Evolutionary conservation across 2,888 invertebrate genomes (phyloP).

Genomic region (Uloborus plumipes): DNA sequence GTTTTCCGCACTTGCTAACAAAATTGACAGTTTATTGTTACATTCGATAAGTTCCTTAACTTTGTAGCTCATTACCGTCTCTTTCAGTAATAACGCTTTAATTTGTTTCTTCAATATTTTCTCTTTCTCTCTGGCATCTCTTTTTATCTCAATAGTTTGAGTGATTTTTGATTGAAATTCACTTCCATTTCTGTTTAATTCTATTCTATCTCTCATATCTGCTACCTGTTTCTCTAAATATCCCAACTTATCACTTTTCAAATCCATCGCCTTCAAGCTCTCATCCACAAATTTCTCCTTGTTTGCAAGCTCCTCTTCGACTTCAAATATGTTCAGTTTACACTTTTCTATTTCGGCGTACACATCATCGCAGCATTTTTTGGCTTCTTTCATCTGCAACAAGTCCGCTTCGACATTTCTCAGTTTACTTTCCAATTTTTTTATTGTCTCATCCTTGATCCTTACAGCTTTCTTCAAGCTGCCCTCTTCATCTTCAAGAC

Average conservation of each 20-base stretch:
- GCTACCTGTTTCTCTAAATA: neutral
- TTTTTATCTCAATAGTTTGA: no score
- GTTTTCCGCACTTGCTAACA: neutral
- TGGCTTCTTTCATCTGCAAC: neutral
- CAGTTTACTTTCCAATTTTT: neutral
- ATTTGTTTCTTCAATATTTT: neutral
- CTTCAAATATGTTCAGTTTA: conserved; percentile 28
- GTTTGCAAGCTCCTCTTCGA: conserved; percentile 37
- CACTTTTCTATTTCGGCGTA: conserved; percentile 19
- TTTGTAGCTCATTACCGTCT: neutral
- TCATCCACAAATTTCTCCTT: conserved; percentile 31
- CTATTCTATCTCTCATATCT: neutral
- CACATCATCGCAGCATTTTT: neutral
- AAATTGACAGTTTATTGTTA: neutral
- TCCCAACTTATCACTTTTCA: neutral
- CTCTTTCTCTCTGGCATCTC: neutral
- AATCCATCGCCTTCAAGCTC: neutral
- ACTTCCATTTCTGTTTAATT: neutral
- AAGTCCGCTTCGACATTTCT: neutral
- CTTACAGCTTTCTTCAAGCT: neutral
- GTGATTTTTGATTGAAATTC: neutral
- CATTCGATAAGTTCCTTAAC: neutral
- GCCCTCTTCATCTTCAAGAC: neutral
- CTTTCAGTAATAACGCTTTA: neutral
- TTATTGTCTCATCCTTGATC: neutral